These are phyloP conservation scores for Amphibalanus amphitrite DNA, from an alignment of 1,140 invertebrate genomes.

Conservation along the genomic window DNA sequence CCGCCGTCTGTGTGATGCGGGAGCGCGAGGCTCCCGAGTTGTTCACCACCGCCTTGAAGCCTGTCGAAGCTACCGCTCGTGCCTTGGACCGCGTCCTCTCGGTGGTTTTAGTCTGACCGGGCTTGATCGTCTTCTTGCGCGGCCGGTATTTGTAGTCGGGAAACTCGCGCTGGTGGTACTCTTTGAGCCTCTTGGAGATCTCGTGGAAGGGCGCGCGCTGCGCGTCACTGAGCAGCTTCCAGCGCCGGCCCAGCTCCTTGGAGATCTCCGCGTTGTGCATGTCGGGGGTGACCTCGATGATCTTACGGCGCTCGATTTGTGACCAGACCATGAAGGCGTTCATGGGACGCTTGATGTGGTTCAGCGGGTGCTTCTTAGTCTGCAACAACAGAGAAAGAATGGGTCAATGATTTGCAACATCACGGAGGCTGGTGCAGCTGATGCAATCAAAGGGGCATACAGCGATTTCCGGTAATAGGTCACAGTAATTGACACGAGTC, in stretches of 20 bases:
- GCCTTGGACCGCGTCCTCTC: slow-evolving; percentile 19
- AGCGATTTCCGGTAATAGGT: no score
- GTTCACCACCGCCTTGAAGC: neutral
- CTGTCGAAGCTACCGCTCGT: no score
- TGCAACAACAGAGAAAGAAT: slow-evolving; percentile 26
- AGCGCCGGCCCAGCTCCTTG: slow-evolving; percentile 72
- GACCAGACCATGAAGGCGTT: slow-evolving; percentile 98
- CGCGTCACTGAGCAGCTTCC: slow-evolving; percentile 75
- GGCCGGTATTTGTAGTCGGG: slow-evolving; percentile 96
- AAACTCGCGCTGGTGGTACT: slow-evolving; percentile 86
- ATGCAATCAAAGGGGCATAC: no score
- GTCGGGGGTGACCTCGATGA: slow-evolving; percentile 79
- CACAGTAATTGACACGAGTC: no score
- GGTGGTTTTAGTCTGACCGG: slow-evolving; percentile 12
- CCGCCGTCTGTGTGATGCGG: neutral
- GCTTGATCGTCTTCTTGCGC: slow-evolving; percentile 56
- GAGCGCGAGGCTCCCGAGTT: neutral
- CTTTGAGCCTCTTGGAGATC: slow-evolving; percentile 74
- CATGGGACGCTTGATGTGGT: slow-evolving; percentile 93
- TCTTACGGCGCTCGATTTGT: slow-evolving; percentile 82
- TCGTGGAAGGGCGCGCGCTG: slow-evolving; percentile 82
- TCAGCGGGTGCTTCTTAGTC: slow-evolving; percentile 88
- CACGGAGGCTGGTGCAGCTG: no score
- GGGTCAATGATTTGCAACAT: neutral
- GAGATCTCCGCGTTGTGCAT: slow-evolving; percentile 95